phyloP scores from a whole-genome alignment of 1,140 invertebrate species.

The Diabrotica virgifera region DNA sequence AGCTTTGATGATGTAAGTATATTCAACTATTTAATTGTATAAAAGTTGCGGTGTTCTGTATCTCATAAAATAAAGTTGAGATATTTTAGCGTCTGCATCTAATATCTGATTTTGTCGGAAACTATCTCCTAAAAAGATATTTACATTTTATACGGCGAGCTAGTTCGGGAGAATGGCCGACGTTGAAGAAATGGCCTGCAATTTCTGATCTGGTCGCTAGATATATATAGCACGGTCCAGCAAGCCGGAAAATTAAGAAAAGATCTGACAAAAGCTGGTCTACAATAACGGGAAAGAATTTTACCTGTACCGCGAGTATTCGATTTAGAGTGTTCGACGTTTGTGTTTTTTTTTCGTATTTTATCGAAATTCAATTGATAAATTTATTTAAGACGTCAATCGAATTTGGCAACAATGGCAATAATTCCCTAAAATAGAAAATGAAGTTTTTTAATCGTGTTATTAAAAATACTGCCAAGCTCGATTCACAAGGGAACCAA shows the following conservation, averaged over 20 bases:
- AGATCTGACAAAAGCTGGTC: conserved; percentile 26
- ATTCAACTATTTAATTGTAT: too few relatives aligned
- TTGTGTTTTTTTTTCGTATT: neutral
- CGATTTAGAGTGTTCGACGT: neutral
- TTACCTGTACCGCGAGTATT: conserved; percentile 12
- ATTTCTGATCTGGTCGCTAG: conserved; percentile 24
- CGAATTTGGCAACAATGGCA: too few relatives aligned
- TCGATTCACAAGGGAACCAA: too few relatives aligned
- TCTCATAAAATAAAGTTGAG: too few relatives aligned
- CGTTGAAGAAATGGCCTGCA: conserved; percentile 10
- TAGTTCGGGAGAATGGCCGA: neutral
- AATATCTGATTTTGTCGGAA: neutral
- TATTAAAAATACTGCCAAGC: too few relatives aligned
- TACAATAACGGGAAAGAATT: conserved; percentile 13
- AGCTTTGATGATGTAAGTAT: too few relatives aligned
- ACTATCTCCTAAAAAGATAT: neutral
- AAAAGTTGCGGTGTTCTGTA: too few relatives aligned
- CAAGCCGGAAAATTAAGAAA: conserved; percentile 28
- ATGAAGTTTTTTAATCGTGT: too few relatives aligned
- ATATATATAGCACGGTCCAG: conserved; percentile 20
- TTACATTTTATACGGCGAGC: conserved; percentile 4
- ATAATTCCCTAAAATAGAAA: too few relatives aligned
- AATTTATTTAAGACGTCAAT: neutral
- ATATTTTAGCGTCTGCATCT: neutral
- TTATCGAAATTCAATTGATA: neutral